Conservation (phyloP, 30 jellyfish, hydroid and myxozoan genomes). For the Clytia hemisphaerica region DNA sequence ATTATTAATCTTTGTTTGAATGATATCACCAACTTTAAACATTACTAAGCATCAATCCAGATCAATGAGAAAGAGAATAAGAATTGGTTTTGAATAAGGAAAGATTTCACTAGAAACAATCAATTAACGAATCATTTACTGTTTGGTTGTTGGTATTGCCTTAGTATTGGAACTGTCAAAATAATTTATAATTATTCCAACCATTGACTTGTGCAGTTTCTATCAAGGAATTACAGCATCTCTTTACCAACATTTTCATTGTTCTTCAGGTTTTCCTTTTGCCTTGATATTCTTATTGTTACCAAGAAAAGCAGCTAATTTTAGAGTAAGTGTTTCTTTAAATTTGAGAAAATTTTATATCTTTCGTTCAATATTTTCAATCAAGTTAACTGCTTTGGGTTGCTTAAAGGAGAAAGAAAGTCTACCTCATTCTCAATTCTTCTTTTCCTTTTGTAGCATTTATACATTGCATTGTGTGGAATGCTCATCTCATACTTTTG, state of each 20-base stretch:
- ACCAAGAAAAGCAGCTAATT: background rate
- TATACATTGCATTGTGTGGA: constrained; percentile 63
- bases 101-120: background rate
- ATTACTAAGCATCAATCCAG: no score
- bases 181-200: background rate
- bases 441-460: constrained; percentile 44
- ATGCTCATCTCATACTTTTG: constrained; percentile 62
- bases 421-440: background rate
- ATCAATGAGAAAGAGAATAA: no score
- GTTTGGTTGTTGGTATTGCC: no score
- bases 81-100: background rate
- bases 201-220: background rate
- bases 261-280: constrained; percentile 12
- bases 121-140: no score
- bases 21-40: no score
- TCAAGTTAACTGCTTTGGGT: no score
- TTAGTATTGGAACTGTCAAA: no score
- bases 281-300: background rate
- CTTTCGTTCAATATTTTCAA: no score
- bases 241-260: background rate
- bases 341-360: no score
- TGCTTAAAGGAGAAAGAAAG: background rate
- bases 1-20: no score
- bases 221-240: background rate
- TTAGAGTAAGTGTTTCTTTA: background rate